Evolutionary conservation across 2,888 invertebrate species (phyloP), one percentile per base, ranked within the genome.

Genomic region (Dascillus cervinus): DNA sequence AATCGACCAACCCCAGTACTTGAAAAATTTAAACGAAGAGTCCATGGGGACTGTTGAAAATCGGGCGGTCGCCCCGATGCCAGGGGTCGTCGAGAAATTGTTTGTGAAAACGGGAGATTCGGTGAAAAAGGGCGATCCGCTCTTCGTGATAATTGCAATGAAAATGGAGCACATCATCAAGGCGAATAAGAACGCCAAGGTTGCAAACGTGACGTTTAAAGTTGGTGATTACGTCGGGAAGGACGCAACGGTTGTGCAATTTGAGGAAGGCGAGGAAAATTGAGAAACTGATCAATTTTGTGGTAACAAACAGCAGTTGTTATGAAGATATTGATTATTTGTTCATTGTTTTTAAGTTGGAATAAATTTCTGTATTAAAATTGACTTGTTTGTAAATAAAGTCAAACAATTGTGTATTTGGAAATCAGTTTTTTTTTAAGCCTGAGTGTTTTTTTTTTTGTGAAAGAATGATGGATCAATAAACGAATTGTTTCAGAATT

Each of bases 81-180:
- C 97, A 0, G 98, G 98, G 2, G 77, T 96, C 9, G 71, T 98
- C 22, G 95, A 97, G 56, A 90, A 89, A 62, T 69, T 97, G 26
- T 70, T 89, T 11, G 91, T 97, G 2, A 73, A 75, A 37, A 69
- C 75, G 12, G 95, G 94, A 1, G 85, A 92, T 50, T 57, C 60
- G 41, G 92, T 98, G 3, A 77, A 79, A 41, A 77, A 79, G 58
- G 96, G 95, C 1, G 92, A 97, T 58, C 81, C 88, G 0, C 68
- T 99, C 2, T 81, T 96, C 38, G 85, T 96, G 23, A 82, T 98
- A 56, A 92, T 95, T 43, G 98, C 98, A 1, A 98, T 98, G 98
- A 98, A 99, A 71, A 99, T 99, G 98, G 98, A 98, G 74, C 86
- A 96, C 61, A 81, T 94, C 8, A 82, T 98, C 8, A 84, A 84